Evolutionary conservation across 2,113 vertebrate species (phyloP), one percentile per base, ranked within the genome.

Genomic region (Sminthopsis crassicaudata): DNA sequence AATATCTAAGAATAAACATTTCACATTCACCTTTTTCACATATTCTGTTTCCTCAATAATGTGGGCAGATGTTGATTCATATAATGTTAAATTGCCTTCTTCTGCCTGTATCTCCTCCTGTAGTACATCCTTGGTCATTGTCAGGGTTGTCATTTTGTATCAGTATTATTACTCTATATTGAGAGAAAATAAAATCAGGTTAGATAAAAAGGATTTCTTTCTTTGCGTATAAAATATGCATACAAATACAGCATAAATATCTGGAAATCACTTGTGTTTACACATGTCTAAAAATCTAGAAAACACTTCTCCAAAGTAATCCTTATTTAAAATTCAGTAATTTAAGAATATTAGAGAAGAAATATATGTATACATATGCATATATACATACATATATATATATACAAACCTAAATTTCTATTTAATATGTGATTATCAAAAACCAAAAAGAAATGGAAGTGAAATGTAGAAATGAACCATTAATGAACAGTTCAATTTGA

Each of bases 11-110:
- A 84, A 42, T 84, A 6, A 90, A 24, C 42, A 50, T 90, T 46
- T 48, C 42, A 25, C 2, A 26, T 92, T 36, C 95, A 99, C 98
- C 98, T 98, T 97, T 96, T 88, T 98, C 67, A 99, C 97, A 0
- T 99, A 98, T 55, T 99, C 98, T 0, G 98, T 98, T 96, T 99
- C 98, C 95, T 99, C 98, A 3, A 91, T 97, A 91, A 98, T 91
- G 24, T 98, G 97, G 84, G 97, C 91, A 0, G 96, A 91, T 0
- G 96, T 96, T 3, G 97, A 96, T 16, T 96, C 97, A 42, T 94
- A 97, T 0, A 94, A 90, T 51, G 97, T 22, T 12, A 92, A 93
- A 76, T 67, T 46, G 16, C 91, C 96, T 52, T 98, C 98, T 90
- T 2, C 93, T 0, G 4, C 53, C 26, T 92, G 93, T 0, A 0